Evolutionary conservation across 2,113 vertebrate species (phyloP).

Genomic region (Ploceus nigricollis): DNA sequence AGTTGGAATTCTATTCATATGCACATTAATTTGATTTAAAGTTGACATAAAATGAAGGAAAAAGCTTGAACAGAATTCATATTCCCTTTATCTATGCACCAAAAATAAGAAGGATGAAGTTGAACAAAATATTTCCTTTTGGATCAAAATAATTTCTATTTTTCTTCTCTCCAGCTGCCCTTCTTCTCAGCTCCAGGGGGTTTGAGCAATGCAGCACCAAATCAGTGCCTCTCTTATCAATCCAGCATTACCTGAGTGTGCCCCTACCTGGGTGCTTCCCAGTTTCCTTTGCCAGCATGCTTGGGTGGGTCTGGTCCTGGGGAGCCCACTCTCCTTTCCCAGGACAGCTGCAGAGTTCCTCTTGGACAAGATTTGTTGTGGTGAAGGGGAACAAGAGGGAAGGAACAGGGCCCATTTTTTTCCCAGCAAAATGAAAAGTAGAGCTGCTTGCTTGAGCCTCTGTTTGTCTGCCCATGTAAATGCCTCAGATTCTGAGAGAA

Average conservation of each 20-base stretch:
- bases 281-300: background rate
- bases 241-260: background rate
- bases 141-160: background rate
- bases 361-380: background rate
- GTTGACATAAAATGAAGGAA: background rate
- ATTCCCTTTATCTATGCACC: background rate
- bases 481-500: background rate
- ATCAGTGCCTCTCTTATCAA: background rate
- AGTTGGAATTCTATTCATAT: background rate
- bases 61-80: background rate
- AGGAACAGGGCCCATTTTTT: background rate
- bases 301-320: background rate
- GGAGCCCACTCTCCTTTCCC: background rate
- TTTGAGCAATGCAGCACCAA: background rate
- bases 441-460: background rate
- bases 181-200: background rate
- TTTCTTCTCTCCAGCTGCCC: background rate
- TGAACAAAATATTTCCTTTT: background rate
- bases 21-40: slow-evolving; percentile 10
- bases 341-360: background rate
- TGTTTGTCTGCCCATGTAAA: background rate
- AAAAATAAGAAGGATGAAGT: background rate
- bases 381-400: background rate
- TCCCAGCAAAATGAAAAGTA: background rate
- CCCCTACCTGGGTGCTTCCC: background rate